Conservation (phyloP, 2,797 vertebrate genomes). For the Microchirus variegatus region DNA sequence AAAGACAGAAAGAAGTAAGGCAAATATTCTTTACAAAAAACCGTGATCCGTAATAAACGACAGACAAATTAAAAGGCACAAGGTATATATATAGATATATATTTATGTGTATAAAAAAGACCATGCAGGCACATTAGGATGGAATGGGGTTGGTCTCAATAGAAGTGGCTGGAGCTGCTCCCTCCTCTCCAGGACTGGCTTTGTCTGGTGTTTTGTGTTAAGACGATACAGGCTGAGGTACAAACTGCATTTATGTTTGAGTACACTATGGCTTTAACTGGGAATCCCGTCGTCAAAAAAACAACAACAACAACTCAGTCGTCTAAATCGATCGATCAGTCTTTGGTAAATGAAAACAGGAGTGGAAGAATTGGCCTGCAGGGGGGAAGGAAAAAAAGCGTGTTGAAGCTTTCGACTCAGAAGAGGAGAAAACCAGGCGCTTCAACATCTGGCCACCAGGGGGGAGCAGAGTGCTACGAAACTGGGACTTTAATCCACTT, state of each 20-base stretch:
- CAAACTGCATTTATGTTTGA: constrained; percentile 46
- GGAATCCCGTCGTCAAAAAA: constrained; percentile 22
- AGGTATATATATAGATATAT: constrained; percentile 61
- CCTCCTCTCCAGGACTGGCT: constrained; percentile 20
- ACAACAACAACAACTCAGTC: constrained; percentile 1
- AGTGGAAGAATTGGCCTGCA: constrained; percentile 45
- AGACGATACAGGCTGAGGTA: constrained; percentile 63
- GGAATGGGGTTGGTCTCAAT: constrained; percentile 66
- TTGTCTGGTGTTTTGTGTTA: constrained; percentile 5
- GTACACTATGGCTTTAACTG: constrained; percentile 60
- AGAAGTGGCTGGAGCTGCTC: constrained; percentile 36
- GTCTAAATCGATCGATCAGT: constrained; percentile 24
- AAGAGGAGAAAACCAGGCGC: constrained; percentile 9
- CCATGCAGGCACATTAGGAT: constrained; percentile 78
- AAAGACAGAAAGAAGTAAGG: constrained; percentile 76
- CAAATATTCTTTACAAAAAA: constrained; percentile 72
- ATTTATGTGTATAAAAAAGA: constrained; percentile 50
- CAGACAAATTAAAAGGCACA: constrained; percentile 78
- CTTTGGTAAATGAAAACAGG: constrained; percentile 55
- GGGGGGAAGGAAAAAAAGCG: constrained; percentile 15
- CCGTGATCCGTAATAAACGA: constrained; percentile 68
- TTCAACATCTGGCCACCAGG: constrained; percentile 57
- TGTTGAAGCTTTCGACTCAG: not conserved
- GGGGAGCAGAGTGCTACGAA: constrained; percentile 57
- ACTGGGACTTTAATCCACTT: constrained; percentile 24